Evolutionary conservation across 2,888 invertebrate genomes (phyloP).

Genomic region (Agrotis clavis): DNA sequence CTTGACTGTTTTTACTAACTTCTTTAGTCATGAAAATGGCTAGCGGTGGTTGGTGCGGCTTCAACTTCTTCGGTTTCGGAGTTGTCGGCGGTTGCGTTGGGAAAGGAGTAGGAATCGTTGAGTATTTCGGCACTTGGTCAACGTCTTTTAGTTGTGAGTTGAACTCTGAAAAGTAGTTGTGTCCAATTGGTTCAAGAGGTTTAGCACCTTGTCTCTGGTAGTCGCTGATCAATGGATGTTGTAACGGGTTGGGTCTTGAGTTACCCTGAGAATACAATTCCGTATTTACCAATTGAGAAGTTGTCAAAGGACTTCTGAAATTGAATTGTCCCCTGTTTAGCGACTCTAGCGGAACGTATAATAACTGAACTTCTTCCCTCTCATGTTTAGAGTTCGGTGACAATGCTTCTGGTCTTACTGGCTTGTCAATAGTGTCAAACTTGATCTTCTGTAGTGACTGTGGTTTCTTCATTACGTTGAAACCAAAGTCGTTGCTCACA

Average conservation of each 20-base stretch:
- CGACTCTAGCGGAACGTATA: constrained; percentile 96
- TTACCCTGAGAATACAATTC: constrained; percentile 79
- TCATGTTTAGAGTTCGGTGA: constrained; percentile 80
- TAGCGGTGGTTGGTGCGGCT: constrained; percentile 96
- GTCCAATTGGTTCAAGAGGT: constrained; percentile 74
- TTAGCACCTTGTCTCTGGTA: constrained; percentile 75
- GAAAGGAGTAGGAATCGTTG: constrained; percentile 82
- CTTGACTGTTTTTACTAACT: constrained; percentile 84
- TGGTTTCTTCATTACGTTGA: constrained; percentile 75
- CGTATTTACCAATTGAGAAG: constrained; percentile 76
- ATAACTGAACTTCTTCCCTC: constrained; percentile 94
- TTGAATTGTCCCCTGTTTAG: constrained; percentile 90
- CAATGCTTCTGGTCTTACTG: constrained; percentile 72
- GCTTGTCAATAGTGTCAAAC: constrained; percentile 80
- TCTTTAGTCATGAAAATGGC: constrained; percentile 94
- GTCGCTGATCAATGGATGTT: constrained; percentile 75
- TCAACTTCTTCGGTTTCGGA: constrained; percentile 91
- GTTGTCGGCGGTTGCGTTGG: constrained; percentile 86
- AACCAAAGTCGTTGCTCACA: constrained; percentile 70
- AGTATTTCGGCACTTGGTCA: constrained; percentile 83
- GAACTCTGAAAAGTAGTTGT: constrained; percentile 82
- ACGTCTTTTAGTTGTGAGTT: constrained; percentile 73
- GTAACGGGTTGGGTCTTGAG: constrained; percentile 73
- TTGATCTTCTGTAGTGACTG: constrained; percentile 85
- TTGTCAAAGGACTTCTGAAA: constrained; percentile 78